Conservation (phyloP, 2,888 invertebrate genomes). For the Drosophila mimica region DNA sequence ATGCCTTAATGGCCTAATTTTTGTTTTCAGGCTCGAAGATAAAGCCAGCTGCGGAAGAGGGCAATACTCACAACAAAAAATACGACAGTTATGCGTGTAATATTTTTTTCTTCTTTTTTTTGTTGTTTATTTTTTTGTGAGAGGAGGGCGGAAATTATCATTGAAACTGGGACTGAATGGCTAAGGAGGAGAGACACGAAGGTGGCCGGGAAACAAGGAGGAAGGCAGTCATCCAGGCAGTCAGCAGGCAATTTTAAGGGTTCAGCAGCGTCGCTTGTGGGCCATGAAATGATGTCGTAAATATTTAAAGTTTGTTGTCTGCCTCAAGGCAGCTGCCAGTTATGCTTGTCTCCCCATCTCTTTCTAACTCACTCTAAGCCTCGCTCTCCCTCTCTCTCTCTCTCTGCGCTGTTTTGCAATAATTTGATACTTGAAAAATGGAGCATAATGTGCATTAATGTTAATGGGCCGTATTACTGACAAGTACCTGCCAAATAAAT, state of each 20-base stretch:
- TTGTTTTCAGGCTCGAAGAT: slow-evolving; percentile 62
- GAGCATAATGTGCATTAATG: slow-evolving; percentile 80
- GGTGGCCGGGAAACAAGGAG: slow-evolving; percentile 10
- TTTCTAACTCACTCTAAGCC: neutral
- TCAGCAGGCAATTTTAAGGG: slow-evolving; percentile 57
- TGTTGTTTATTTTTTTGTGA: slow-evolving; percentile 9
- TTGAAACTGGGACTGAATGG: slow-evolving; percentile 47
- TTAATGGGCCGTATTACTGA: slow-evolving; percentile 82
- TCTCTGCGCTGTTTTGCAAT: slow-evolving; percentile 44
- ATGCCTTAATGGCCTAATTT: slow-evolving; percentile 83
- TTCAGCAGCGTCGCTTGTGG: slow-evolving; percentile 70
- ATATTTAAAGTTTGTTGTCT: slow-evolving; percentile 78
- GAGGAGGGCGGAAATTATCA: slow-evolving; percentile 67
- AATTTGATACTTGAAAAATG: slow-evolving; percentile 75
- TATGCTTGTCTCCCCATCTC: neutral
- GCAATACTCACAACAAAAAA: slow-evolving; percentile 34
- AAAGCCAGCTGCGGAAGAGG: slow-evolving; percentile 12
- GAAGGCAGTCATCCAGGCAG: slow-evolving; percentile 25
- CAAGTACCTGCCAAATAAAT: slow-evolving; percentile 72
- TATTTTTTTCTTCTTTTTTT: slow-evolving; percentile 60
- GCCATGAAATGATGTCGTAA: slow-evolving; percentile 81
- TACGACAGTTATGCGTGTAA: slow-evolving; percentile 81
- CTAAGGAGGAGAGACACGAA: neutral
- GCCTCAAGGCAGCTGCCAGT: slow-evolving; percentile 44
- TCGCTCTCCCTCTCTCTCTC: neutral